Evolutionary conservation across 1,140 invertebrate species (phyloP).

Genomic region (Hormaphis cornu): DNA sequence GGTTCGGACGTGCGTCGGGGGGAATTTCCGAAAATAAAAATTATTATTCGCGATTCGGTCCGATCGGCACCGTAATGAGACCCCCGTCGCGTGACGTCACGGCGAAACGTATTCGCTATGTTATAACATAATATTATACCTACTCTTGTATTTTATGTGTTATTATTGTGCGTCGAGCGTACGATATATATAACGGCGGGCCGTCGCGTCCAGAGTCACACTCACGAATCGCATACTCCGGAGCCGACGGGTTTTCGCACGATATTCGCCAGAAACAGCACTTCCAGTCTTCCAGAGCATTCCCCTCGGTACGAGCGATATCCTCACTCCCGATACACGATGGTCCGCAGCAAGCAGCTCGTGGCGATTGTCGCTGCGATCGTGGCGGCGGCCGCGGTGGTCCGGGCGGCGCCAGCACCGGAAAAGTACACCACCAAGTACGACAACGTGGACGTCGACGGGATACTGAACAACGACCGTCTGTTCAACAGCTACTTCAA

Average conservation of each 20-base stretch:
- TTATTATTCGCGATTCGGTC: constrained; percentile 7
- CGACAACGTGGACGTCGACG: constrained; percentile 59
- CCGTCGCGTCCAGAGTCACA: neutral
- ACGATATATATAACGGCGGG: neutral
- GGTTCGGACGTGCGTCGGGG: neutral
- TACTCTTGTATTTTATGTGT: too few relatives aligned
- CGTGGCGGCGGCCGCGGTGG: neutral
- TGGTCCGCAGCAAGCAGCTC: too few relatives aligned
- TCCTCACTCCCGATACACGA: too few relatives aligned
- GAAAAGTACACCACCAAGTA: constrained; percentile 58
- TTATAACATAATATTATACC: too few relatives aligned
- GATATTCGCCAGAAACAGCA: too few relatives aligned
- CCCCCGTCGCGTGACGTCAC: neutral
- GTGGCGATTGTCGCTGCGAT: neutral
- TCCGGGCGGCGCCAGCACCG: neutral
- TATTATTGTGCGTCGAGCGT: too few relatives aligned
- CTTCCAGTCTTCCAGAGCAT: too few relatives aligned
- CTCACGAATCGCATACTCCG: too few relatives aligned
- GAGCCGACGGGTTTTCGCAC: too few relatives aligned
- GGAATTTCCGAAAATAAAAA: constrained; percentile 14
- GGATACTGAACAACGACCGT: constrained; percentile 56
- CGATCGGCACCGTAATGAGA: neutral
- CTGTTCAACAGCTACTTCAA: constrained; percentile 56
- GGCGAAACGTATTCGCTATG: neutral
- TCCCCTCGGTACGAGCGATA: too few relatives aligned